Evolutionary conservation across 2,888 invertebrate species (phyloP).

Genomic region (Lampropteryx suffumata): DNA sequence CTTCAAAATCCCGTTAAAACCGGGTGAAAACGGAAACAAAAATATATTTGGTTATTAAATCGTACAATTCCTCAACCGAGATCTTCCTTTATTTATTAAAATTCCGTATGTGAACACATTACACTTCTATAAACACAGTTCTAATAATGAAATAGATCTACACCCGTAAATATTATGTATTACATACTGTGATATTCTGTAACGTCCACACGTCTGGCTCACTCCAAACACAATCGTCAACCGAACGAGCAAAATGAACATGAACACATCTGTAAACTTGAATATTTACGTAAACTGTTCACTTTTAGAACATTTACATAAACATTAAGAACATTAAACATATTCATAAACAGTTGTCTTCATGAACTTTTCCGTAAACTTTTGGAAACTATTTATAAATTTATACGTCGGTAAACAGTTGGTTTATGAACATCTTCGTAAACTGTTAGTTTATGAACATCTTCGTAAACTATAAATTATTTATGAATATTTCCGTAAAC

Average conservation of each 20-base stretch:
- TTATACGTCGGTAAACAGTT: too few relatives aligned
- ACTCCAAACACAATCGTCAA: slow-evolving; percentile 9
- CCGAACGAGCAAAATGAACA: slow-evolving; percentile 11
- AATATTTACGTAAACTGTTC: slow-evolving; percentile 2
- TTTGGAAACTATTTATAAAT: not conserved
- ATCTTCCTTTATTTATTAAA: slow-evolving; percentile 56
- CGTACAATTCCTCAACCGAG: slow-evolving; percentile 60
- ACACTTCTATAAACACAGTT: slow-evolving; percentile 63
- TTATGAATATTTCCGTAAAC: not conserved
- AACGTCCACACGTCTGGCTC: slow-evolving; percentile 27
- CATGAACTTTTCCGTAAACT: too few relatives aligned
- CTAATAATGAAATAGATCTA: slow-evolving; percentile 75
- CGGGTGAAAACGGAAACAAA: slow-evolving; percentile 60
- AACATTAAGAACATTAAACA: too few relatives aligned
- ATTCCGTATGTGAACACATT: slow-evolving; percentile 75
- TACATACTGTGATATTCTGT: slow-evolving; percentile 56
- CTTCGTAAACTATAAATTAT: not conserved
- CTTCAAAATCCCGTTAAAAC: slow-evolving; percentile 78
- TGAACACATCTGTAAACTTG: slow-evolving; percentile 13
- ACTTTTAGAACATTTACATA: not conserved
- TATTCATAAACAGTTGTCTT: too few relatives aligned
- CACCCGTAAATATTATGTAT: slow-evolving; percentile 75
- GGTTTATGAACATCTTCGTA: not conserved
- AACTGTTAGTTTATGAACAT: not conserved
- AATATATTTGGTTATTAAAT: slow-evolving; percentile 68